phyloP scores from a whole-genome alignment of 2,888 invertebrate genomes.

The Alentia gelatinosa region DNA sequence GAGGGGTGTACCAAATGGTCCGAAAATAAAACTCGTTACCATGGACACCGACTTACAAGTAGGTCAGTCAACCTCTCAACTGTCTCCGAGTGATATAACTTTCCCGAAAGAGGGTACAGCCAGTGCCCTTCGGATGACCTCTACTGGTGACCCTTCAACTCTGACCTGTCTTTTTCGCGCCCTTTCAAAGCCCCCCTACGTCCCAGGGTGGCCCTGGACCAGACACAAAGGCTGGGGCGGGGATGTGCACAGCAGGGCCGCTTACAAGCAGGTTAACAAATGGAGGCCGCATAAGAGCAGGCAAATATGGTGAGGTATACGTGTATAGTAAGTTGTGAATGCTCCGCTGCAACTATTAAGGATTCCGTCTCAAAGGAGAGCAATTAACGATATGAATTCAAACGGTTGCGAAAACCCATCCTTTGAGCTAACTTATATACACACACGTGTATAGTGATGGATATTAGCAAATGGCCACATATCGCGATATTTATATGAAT shows the following conservation, averaged over 20 bases:
- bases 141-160: neutral
- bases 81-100: conserved; percentile 15
- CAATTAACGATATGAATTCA: too few relatives aligned
- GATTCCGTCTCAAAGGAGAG: too few relatives aligned
- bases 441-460: too few relatives aligned
- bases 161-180: neutral
- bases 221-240: neutral
- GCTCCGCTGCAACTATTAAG: too few relatives aligned
- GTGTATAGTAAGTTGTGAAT: too few relatives aligned
- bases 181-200: neutral
- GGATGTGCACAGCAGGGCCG: neutral
- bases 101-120: neutral
- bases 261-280: neutral
- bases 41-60: neutral
- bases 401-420: too few relatives aligned
- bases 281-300: neutral
- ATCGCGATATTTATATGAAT: too few relatives aligned
- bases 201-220: neutral
- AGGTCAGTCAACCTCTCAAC: neutral
- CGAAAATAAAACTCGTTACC: neutral
- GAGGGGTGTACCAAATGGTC: neutral
- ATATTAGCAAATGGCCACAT: too few relatives aligned
- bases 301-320: neutral
- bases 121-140: conserved; percentile 10
- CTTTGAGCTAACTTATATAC: too few relatives aligned